phyloP scores from a whole-genome alignment of 2,113 vertebrate genomes.

The Mastomys coucha region DNA sequence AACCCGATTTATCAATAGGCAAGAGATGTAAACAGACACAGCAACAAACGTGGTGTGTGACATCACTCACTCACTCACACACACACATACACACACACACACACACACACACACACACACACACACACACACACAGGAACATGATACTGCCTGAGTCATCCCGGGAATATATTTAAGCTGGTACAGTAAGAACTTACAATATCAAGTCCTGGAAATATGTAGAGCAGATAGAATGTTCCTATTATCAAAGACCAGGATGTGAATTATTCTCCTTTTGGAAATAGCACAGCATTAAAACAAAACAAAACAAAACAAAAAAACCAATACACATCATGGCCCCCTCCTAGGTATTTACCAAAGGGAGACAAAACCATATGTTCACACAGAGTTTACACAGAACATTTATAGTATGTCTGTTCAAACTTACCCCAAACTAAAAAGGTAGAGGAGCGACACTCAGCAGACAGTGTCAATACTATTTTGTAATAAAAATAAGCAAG shows the following conservation, averaged over 20 bases:
- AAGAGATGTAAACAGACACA: not conserved
- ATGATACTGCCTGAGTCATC: not conserved
- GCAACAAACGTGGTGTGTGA: not conserved
- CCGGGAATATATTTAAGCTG: not conserved
- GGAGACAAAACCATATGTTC: not conserved
- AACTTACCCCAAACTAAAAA: not conserved
- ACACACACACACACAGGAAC: not conserved
- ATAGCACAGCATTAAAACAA: not conserved
- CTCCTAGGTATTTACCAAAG: conserved; percentile 20
- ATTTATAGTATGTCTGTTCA: conserved; percentile 1
- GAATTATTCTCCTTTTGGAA: not conserved
- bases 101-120: too few species aligned
- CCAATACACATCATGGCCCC: too few species aligned
- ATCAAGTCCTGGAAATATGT: not conserved
- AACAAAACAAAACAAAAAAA: too few species aligned
- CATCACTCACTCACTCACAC: not conserved
- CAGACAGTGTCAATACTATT: not conserved
- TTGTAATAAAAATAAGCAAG: not conserved
- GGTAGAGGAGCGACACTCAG: not conserved
- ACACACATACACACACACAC: too few species aligned
- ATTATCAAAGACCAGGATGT: not conserved
- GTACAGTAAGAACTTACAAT: not conserved
- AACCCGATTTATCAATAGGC: not conserved
- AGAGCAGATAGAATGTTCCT: too few species aligned
- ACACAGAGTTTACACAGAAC: not conserved